These are phyloP conservation scores for Neogobius melanostomus DNA, from an alignment of 2,113 vertebrate genomes.

Conservation along the genomic window DNA sequence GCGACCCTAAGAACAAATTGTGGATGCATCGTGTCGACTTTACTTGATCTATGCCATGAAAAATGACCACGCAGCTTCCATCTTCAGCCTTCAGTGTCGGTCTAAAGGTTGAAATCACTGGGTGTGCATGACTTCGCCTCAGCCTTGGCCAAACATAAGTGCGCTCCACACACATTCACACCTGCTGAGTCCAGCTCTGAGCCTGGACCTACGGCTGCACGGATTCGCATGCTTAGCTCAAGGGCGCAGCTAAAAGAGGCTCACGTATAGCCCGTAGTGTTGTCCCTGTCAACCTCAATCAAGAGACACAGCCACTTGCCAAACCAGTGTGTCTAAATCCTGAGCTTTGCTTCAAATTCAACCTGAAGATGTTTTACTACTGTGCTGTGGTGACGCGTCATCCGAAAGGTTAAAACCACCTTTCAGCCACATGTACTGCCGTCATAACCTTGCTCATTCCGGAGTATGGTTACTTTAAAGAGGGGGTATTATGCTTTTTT, in stretches of 20 bases:
- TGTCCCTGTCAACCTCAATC: neutral
- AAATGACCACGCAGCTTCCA: too few relatives aligned
- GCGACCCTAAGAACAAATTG: too few relatives aligned
- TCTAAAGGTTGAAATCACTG: neutral
- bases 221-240: slow-evolving; percentile 15
- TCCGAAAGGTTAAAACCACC: slow-evolving; percentile 12
- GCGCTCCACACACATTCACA: slow-evolving; percentile 2
- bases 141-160: slow-evolving; percentile 6
- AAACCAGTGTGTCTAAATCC: neutral
- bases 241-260: slow-evolving; percentile 25
- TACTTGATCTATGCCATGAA: too few relatives aligned
- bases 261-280: neutral
- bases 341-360: neutral
- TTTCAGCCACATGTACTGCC: neutral
- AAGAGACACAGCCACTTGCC: neutral
- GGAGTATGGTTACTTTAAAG: too few relatives aligned
- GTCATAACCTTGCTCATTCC: too few relatives aligned
- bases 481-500: too few relatives aligned
- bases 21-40: too few relatives aligned
- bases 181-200: slow-evolving; percentile 12
- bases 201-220: neutral
- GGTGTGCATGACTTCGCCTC: neutral
- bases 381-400: slow-evolving; percentile 4
- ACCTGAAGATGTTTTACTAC: neutral
- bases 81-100: neutral